phyloP scores from a whole-genome alignment of 2,797 vertebrate genomes.

The Gorsachius magnificus region DNA sequence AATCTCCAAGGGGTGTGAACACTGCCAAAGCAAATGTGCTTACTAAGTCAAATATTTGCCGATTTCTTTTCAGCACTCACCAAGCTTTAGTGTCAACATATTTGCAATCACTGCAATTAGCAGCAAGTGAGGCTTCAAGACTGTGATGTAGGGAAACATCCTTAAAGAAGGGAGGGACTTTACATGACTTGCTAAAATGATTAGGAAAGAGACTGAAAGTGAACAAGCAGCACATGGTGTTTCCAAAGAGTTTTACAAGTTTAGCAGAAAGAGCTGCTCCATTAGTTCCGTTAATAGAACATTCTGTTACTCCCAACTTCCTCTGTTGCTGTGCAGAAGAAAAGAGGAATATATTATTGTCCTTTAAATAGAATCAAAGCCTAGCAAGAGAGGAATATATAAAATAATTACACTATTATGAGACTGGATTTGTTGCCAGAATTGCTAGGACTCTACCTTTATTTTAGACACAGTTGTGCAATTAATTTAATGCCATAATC shows the following conservation, averaged over 20 bases:
- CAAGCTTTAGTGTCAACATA: neutral
- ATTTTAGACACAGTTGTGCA: neutral
- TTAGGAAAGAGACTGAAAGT: slow-evolving; percentile 56
- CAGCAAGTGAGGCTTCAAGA: slow-evolving; percentile 11
- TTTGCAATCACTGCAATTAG: slow-evolving; percentile 24
- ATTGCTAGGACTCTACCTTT: neutral
- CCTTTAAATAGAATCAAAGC: slow-evolving; percentile 28
- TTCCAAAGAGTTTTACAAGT: slow-evolving; percentile 39
- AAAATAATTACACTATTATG: slow-evolving; percentile 35
- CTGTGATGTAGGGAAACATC: neutral
- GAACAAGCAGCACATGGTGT: slow-evolving; percentile 41
- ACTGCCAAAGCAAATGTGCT: neutral
- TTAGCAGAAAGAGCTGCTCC: slow-evolving; percentile 60
- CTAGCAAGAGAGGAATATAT: neutral
- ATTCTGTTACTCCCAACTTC: slow-evolving; percentile 38
- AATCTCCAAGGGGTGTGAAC: neutral
- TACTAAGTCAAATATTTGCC: slow-evolving; percentile 16
- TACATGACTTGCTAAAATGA: slow-evolving; percentile 45
- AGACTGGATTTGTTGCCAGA: slow-evolving; percentile 19
- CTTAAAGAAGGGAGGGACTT: slow-evolving; percentile 25
- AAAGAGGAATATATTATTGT: slow-evolving; percentile 2
- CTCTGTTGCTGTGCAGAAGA: slow-evolving; percentile 24
- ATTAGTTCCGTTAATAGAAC: slow-evolving; percentile 67
- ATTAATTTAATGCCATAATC: slow-evolving; percentile 19
- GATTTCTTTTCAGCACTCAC: slow-evolving; percentile 16